phyloP scores from a whole-genome alignment of 2,888 invertebrate species.

The Nineta flava region DNA sequence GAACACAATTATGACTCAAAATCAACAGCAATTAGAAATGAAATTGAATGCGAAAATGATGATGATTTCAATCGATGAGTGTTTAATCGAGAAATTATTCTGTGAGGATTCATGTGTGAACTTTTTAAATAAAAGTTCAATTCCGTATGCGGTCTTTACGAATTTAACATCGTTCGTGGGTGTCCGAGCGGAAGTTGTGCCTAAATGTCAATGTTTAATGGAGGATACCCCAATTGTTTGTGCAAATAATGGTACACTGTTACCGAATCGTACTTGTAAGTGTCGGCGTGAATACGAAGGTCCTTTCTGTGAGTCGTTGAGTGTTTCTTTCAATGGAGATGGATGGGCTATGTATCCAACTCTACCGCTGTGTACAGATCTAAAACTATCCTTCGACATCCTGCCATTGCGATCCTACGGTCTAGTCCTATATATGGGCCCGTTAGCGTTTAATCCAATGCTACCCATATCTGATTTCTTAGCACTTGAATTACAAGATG shows the following conservation, averaged over 20 bases:
- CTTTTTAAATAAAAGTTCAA: constrained; percentile 51
- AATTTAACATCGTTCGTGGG: constrained; percentile 91
- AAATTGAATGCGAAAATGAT: constrained; percentile 57
- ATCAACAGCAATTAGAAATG: constrained; percentile 52
- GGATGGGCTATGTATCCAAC: constrained; percentile 89
- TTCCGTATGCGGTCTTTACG: constrained; percentile 73
- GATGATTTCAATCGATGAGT: constrained; percentile 87
- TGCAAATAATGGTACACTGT: constrained; percentile 33
- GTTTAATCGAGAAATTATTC: constrained; percentile 56
- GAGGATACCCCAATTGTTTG: constrained; percentile 37
- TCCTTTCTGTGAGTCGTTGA: constrained; percentile 78
- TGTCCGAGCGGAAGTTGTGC: constrained; percentile 67
- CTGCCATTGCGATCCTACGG: constrained; percentile 62
- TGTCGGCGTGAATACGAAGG: constrained; percentile 62
- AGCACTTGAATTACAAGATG: constrained; percentile 68
- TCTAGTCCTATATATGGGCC: constrained; percentile 83
- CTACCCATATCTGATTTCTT: constrained; percentile 71
- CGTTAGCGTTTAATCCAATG: constrained; percentile 45
- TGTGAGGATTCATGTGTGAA: constrained; percentile 69
- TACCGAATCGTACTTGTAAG: constrained; percentile 50
- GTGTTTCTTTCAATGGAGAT: constrained; percentile 75
- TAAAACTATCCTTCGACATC: constrained; percentile 67
- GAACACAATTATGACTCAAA: constrained; percentile 64
- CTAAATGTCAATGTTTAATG: constrained; percentile 51
- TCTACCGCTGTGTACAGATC: constrained; percentile 71